Conservation (phyloP, 1,140 invertebrate species). For the Drosophila paulistorum region DNA sequence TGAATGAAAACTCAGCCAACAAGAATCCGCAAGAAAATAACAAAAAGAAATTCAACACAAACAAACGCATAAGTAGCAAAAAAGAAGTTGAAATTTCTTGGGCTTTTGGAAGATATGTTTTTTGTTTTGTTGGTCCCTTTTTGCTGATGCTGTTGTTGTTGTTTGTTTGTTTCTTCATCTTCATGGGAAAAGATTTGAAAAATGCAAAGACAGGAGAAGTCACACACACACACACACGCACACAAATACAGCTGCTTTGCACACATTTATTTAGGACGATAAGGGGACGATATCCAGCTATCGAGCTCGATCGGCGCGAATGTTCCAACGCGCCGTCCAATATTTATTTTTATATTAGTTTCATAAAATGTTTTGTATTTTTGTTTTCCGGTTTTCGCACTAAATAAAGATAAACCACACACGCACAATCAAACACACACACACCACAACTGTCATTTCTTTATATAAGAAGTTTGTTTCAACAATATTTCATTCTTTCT, state of each 20-base stretch:
- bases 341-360: slow-evolving; percentile 52
- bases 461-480: slow-evolving; percentile 20
- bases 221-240: slow-evolving; percentile 18
- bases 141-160: neutral
- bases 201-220: slow-evolving; percentile 55
- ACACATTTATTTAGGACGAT: slow-evolving; percentile 47
- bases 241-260: slow-evolving; percentile 50
- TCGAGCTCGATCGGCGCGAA: slow-evolving; percentile 20
- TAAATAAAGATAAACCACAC: slow-evolving; percentile 51
- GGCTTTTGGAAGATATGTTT: slow-evolving; percentile 24
- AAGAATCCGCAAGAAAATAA: slow-evolving; percentile 42
- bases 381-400: slow-evolving; percentile 34
- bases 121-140: neutral
- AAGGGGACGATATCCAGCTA: slow-evolving; percentile 19
- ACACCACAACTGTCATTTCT: slow-evolving; percentile 15
- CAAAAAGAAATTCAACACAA: slow-evolving; percentile 59
- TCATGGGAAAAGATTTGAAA: slow-evolving; percentile 68
- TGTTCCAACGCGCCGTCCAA: slow-evolving; percentile 1
- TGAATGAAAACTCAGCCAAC: slow-evolving; percentile 74
- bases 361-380: slow-evolving; percentile 24
- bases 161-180: slow-evolving; percentile 10
- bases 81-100: slow-evolving; percentile 68
- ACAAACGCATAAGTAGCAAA: slow-evolving; percentile 48
- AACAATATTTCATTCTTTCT: slow-evolving; percentile 5
- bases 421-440: slow-evolving; percentile 12